Conservation (phyloP, 2,888 invertebrate species). For the Drosophila buzzatii region DNA sequence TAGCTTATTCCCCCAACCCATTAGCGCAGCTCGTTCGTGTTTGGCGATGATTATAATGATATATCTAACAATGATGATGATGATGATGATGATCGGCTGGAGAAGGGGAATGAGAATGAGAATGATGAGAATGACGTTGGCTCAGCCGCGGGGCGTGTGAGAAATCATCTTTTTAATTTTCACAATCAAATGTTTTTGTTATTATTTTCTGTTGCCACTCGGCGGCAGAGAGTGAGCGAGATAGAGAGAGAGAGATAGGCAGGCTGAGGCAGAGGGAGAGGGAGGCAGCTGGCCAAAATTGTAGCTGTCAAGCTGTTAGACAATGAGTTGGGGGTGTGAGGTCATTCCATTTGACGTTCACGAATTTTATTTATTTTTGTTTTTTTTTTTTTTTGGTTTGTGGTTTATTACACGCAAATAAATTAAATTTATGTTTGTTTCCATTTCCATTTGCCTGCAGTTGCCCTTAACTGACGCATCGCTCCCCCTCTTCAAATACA, state of each 20-base stretch:
- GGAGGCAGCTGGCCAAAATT: slow-evolving; percentile 49
- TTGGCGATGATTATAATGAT: slow-evolving; percentile 24
- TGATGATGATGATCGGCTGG: slow-evolving; percentile 34
- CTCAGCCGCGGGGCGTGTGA: slow-evolving; percentile 66
- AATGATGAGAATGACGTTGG: slow-evolving; percentile 37
- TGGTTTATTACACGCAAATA: slow-evolving; percentile 82
- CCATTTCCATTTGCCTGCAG: slow-evolving; percentile 59
- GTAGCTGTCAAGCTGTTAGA: slow-evolving; percentile 17
- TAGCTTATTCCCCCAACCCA: slow-evolving; percentile 31
- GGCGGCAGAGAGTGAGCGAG: background rate
- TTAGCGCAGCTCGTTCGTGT: slow-evolving; percentile 36
- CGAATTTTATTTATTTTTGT: slow-evolving; percentile 26
- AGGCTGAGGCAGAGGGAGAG: slow-evolving; percentile 1
- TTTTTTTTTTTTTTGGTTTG: slow-evolving; percentile 40
- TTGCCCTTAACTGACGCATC: slow-evolving; percentile 8
- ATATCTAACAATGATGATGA: slow-evolving; percentile 11
- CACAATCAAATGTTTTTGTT: slow-evolving; percentile 75
- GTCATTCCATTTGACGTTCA: slow-evolving; percentile 29
- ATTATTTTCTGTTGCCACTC: slow-evolving; percentile 37
- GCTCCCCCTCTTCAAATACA: slow-evolving; percentile 11
- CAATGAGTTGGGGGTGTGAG: background rate
- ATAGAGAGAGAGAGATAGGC: background rate
- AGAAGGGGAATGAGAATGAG: slow-evolving; percentile 14
- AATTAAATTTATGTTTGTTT: slow-evolving; percentile 78
- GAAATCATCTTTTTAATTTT: slow-evolving; percentile 81